Base-by-base conservation (phyloP, 2,888 invertebrate species). In the Macrosoma leucophasiata region DNA sequence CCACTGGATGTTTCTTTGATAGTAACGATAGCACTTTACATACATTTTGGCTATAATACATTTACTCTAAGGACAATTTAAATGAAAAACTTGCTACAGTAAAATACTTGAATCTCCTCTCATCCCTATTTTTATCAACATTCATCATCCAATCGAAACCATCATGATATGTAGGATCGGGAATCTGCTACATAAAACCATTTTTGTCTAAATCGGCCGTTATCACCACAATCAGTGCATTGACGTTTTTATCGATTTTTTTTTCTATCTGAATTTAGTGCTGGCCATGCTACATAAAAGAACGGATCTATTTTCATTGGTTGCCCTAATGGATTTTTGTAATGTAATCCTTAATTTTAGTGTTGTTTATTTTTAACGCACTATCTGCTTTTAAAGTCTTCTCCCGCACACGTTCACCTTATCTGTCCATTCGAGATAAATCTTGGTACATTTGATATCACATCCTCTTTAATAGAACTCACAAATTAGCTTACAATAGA, bases 321-420 rank as follows among this genome's bases (percentile, higher is more conserved):
- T 59, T 58, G 52, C 65, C 60, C 72, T 82, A 82, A 82, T 82
- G 82, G 81, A 79, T 74, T 81, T 81, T 58, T 58, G 82, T 81
- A 81, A 82, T 74, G 64, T 67, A 79, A 82, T 81, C 78, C 70
- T 71, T 67, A 59, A 68, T 61, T 74, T 71, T 46, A 55, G 55
- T 71, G 62, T 68, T 65, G 58, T 72, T 74, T 79, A n/a, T 78
- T 76, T 69, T 64, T 58, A 51, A 49, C 53, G 45, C 45, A 40
- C 48, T 43, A 39, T 46, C 48, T 46, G 62, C 64, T 67, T 62
- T 70, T 62, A 59, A 57, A 60, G 53, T 43, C 58, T 38, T 62
- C 62, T 66, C 61, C 61, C 60, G 62, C 61, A 62, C 62, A 66
- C 55, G 52, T 52, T 53, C 48, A 46, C 52, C 54, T 60, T 63